These are phyloP conservation scores for Pipistrellus nathusii DNA, from an alignment of 2,797 vertebrate genomes.

Conservation along the genomic window DNA sequence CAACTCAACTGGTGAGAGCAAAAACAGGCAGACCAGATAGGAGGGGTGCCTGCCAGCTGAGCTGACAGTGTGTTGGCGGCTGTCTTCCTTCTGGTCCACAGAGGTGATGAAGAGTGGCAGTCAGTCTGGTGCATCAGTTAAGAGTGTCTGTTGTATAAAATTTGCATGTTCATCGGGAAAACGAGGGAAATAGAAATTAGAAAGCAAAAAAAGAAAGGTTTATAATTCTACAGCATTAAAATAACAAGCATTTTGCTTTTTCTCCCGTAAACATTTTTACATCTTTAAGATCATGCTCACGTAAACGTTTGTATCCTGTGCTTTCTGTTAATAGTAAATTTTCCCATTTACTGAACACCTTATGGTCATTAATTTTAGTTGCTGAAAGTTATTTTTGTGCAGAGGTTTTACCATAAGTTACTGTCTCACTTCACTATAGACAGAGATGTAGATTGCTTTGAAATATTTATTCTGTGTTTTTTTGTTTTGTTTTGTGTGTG, in stretches of 20 bases:
- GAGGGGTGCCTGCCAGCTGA: background rate
- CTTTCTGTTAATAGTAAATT: background rate
- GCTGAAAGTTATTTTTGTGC: background rate
- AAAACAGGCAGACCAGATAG: background rate
- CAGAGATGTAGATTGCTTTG: background rate
- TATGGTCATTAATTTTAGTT: background rate
- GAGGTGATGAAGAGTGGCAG: background rate
- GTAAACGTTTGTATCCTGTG: background rate
- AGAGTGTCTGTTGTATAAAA: background rate
- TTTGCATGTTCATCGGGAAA: background rate
- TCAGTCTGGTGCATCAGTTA: background rate
- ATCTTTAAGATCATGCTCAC: background rate
- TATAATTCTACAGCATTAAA: background rate
- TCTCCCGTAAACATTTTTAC: background rate
- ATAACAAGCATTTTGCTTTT: background rate
- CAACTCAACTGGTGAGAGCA: background rate
- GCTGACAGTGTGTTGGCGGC: background rate
- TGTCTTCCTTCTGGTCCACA: background rate
- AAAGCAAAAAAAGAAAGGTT: conserved; percentile 40
- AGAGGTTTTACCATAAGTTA: background rate
- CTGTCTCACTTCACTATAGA: background rate
- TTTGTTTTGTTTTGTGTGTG: background rate
- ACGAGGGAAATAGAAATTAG: background rate
- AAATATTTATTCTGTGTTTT: background rate
- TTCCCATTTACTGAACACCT: background rate